Evolutionary conservation across 2,888 invertebrate species (phyloP).

Genomic region (Flexamia atlantica): DNA sequence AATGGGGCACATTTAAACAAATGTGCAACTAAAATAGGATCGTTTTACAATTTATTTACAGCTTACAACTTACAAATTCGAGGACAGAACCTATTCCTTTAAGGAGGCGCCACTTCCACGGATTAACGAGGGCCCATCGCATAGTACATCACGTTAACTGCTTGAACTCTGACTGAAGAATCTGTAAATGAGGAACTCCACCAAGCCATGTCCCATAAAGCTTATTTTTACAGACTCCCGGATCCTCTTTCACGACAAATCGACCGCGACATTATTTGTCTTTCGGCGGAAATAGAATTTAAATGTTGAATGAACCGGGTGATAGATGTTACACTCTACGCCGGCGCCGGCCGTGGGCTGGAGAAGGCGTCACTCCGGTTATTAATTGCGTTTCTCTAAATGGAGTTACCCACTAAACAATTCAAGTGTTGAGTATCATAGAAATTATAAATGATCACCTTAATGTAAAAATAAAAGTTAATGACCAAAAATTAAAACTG

Average conservation of each 20-base stretch:
- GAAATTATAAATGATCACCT: too few species aligned
- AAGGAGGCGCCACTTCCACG: background rate
- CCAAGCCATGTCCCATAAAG: conserved; percentile 34
- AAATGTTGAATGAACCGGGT: background rate
- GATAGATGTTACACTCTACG: background rate
- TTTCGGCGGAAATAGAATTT: conserved; percentile 46
- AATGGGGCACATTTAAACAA: too few species aligned
- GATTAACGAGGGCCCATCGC: background rate
- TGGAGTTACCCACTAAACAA: too few species aligned
- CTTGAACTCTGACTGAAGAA: conserved; percentile 18
- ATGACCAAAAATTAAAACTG: too few species aligned
- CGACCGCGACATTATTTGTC: conserved; percentile 49
- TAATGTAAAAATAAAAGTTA: too few species aligned
- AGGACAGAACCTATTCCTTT: background rate
- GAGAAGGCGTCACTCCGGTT: too few species aligned
- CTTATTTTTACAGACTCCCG: conserved; percentile 44
- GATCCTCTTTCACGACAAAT: conserved; percentile 46
- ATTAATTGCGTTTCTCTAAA: too few species aligned
- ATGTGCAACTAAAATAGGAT: too few species aligned
- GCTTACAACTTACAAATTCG: background rate
- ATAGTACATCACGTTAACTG: conserved; percentile 37
- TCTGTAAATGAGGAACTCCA: conserved; percentile 13
- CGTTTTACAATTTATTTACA: background rate
- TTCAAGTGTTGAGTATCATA: too few species aligned
- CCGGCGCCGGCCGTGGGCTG: too few species aligned